Evolutionary conservation across 2,888 invertebrate species (phyloP), one percentile per base, ranked within the genome.

Genomic region (Zaprionus lineosus): DNA sequence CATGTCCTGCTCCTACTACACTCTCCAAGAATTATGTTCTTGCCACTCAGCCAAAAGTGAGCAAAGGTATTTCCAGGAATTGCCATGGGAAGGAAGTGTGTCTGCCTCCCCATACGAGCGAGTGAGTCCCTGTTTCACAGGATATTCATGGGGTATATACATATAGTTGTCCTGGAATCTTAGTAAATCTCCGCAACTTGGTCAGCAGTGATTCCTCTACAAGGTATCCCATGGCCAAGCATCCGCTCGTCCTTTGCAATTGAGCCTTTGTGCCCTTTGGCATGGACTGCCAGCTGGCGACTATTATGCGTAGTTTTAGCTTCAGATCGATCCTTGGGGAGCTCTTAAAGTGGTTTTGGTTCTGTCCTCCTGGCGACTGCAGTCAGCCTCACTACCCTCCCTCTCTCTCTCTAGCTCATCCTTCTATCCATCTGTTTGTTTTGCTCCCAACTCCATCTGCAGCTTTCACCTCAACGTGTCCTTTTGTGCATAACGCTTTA

Each of bases 401-500:
- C 4, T n/a, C 21, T 16, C 6, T 29, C 9, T 2, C 9, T 11
- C 15, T 19, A 11, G 4, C 18, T 5, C 8, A 9, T 33, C 14
- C 11, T 24, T 26, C n/a, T n/a, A n/a, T n/a, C n/a, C n/a, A n/a
- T n/a, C n/a, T n/a, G n/a, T n/a, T n/a, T n/a, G n/a, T 16, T 2
- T 9, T 8, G 14, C 34, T 26, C 14, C n/a, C 28, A 6, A n/a
- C 43, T 34, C 43, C 12, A 40, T 29, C 21, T 12, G 21, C 37
- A 36, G 7, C 37, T 28, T 28, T 47, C 60, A 60, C 55, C 55
- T 60, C 19, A 44, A 31, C 46, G 51, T 63, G 60, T 51, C 63
- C 63, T 61, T 74, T 69, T 82, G 75, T 83, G 67, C 76, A 73
- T 60, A 65, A 72, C 83, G 79, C 79, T 79, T 78, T 83, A 79